phyloP scores from a whole-genome alignment of 2,797 vertebrate species.

The Sebastes hubbsi region DNA sequence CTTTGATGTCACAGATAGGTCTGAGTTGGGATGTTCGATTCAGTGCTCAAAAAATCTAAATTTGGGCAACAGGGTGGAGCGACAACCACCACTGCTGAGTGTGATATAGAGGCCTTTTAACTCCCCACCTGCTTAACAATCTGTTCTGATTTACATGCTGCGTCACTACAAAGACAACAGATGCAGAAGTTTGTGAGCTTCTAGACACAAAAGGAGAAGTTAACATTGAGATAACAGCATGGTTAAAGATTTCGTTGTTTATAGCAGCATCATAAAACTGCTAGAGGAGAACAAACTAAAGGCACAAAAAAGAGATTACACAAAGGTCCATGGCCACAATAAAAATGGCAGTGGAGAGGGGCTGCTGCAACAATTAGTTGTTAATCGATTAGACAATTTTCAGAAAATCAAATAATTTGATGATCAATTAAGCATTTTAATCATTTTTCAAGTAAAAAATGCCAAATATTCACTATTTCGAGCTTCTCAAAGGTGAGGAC shows the following conservation, averaged over 20 bases:
- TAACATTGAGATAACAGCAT: not conserved
- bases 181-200: not conserved
- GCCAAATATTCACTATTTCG: not conserved
- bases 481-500: not conserved
- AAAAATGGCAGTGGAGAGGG: not conserved
- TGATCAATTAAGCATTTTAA: not conserved
- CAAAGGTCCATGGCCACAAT: not conserved
- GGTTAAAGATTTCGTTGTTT: not conserved
- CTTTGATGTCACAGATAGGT: not conserved
- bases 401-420: not conserved
- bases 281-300: not conserved
- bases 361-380: not conserved
- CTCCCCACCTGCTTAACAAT: not conserved
- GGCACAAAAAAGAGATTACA: not conserved
- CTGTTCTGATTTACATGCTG: not conserved
- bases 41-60: not conserved
- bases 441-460: not conserved
- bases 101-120: not conserved
- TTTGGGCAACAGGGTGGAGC: not conserved
- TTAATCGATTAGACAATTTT: not conserved
- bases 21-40: not conserved
- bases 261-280: not conserved
- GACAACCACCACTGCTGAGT: not conserved
- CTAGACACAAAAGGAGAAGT: not conserved
- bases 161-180: not conserved